Evolutionary conservation across 2,113 vertebrate genomes (phyloP).

Genomic region (Carollia perspicillata): DNA sequence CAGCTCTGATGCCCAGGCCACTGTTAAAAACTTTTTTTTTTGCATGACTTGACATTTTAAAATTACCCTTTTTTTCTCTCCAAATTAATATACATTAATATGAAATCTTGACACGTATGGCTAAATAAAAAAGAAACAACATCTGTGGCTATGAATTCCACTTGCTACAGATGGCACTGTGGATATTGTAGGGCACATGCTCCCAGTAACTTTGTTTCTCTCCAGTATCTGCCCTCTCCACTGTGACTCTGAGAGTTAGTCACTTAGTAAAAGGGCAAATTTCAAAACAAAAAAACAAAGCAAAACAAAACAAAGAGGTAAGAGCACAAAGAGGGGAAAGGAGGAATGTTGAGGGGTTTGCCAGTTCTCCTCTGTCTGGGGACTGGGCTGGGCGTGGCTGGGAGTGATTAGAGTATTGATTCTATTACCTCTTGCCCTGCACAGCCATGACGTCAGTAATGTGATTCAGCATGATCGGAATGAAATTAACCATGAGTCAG

Average conservation of each 20-base stretch:
- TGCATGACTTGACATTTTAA: not conserved
- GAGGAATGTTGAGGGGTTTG: not conserved
- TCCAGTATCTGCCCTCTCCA: not conserved
- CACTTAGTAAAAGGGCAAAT: not conserved
- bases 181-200: not conserved
- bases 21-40: not conserved
- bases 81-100: not conserved
- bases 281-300: not conserved
- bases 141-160: not conserved
- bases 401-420: not conserved
- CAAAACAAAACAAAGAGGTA: not conserved
- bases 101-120: not conserved
- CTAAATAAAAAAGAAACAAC: not conserved
- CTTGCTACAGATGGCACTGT: constrained; percentile 2
- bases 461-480: constrained; percentile 57
- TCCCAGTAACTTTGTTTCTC: not conserved
- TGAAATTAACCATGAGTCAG: constrained; percentile 49
- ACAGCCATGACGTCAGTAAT: constrained; percentile 53
- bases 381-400: rapidly evolving
- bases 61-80: not conserved
- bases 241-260: not conserved
- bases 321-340: not conserved
- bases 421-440: constrained; percentile 33
- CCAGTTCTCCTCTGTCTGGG: not conserved
- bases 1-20: not conserved